phyloP scores from a whole-genome alignment of 2,113 vertebrate species.

The Mixornis gularis region DNA sequence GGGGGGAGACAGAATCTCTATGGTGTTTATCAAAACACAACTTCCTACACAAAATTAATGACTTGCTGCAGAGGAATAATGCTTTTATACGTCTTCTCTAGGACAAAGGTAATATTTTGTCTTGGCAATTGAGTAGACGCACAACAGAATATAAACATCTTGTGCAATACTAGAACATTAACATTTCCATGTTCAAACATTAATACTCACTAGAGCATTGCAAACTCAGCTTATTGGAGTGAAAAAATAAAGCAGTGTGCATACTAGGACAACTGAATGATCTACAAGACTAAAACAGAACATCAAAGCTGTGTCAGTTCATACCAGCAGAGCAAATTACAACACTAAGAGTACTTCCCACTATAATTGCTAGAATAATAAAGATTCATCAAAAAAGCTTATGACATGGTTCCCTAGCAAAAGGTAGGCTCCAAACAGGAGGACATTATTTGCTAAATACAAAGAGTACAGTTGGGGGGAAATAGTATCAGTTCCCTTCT shows the following conservation, averaged over 20 bases:
- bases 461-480: accelerated
- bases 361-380: not conserved
- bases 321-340: not conserved
- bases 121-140: not conserved
- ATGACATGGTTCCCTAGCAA: not conserved
- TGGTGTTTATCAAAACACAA: not conserved
- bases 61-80: not conserved
- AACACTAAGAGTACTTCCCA: not conserved
- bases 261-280: not conserved
- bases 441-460: not conserved
- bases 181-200: not conserved
- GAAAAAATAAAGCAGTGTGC: not conserved
- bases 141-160: not conserved
- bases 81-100: not conserved
- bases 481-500: not conserved
- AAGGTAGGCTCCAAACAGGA: not conserved
- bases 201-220: not conserved
- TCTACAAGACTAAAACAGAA: not conserved
- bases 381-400: not conserved
- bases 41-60: not conserved
- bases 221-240: not conserved
- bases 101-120: not conserved
- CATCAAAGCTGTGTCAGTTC: not conserved
- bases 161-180: not conserved
- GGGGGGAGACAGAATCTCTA: not conserved